A percentile compares a stretch with the other conserved stretches of the same genome.
phyloP scores from a whole-genome alignment of 2,888 invertebrate species.

The Megamerina dolium region DNA sequence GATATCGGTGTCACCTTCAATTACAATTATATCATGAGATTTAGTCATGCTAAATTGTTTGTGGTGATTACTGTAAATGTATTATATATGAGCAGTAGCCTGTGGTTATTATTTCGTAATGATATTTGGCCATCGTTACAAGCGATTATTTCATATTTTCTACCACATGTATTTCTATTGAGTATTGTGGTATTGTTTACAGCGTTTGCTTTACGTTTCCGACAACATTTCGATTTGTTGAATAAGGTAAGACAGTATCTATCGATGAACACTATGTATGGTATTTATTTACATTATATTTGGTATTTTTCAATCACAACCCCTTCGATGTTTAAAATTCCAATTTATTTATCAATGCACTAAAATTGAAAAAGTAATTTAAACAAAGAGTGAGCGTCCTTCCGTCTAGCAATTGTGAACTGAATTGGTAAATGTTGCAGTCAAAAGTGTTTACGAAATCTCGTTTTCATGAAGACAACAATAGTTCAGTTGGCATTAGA shows the following conservation, averaged over 20 bases:
- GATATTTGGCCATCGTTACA: slow-evolving; percentile 40
- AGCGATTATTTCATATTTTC: slow-evolving; percentile 42
- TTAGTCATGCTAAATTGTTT: slow-evolving; percentile 30
- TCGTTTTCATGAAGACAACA: too few relatives aligned
- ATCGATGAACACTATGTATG: too few relatives aligned
- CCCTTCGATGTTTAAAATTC: too few relatives aligned
- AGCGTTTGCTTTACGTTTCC: slow-evolving; percentile 33
- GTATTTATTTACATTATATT: neutral
- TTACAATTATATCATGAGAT: slow-evolving; percentile 35
- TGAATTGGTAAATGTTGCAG: too few relatives aligned
- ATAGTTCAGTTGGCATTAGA: too few relatives aligned
- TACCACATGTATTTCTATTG: slow-evolving; percentile 41
- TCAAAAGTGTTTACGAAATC: too few relatives aligned
- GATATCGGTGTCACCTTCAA: slow-evolving; percentile 39
- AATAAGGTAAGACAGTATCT: slow-evolving; percentile 34
- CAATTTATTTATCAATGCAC: too few relatives aligned
- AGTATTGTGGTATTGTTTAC: slow-evolving; percentile 39
- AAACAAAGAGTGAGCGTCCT: too few relatives aligned
- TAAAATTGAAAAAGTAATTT: too few relatives aligned
- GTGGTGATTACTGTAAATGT: slow-evolving; percentile 31
- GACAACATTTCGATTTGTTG: slow-evolving; percentile 36
- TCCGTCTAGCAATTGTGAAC: too few relatives aligned
- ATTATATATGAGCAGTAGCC: slow-evolving; percentile 36
- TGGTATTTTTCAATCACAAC: too few relatives aligned
- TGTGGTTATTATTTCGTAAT: slow-evolving; percentile 35